Percentiles rank a stretch among this genome's conserved stretches.
phyloP scores from a whole-genome alignment of 2,113 vertebrate genomes.

The Proteles cristata region DNA sequence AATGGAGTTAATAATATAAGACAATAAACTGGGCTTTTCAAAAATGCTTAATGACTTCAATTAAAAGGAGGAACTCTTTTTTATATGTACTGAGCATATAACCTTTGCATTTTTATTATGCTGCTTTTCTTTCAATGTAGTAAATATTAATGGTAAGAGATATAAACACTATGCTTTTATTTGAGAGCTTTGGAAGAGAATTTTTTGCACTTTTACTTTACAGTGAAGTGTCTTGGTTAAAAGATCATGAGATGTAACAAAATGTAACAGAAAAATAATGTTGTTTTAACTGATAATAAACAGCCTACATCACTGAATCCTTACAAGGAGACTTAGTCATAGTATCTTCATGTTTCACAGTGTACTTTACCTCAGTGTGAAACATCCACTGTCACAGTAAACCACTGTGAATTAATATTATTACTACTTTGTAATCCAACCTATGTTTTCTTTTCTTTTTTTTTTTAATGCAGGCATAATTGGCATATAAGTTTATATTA shows the following conservation, averaged over 20 bases:
- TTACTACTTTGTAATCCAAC: neutral
- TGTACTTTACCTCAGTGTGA: neutral
- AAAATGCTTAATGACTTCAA: neutral
- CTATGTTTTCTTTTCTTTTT: neutral
- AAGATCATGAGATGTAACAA: neutral
- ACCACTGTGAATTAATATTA: neutral
- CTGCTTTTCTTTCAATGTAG: neutral
- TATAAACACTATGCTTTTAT: neutral
- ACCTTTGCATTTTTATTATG: neutral
- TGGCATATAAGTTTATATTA: too few relatives aligned
- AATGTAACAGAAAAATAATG: neutral
- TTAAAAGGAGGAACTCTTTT: neutral
- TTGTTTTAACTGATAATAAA: neutral
- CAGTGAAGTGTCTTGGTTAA: neutral
- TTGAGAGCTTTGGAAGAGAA: neutral
- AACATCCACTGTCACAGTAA: neutral
- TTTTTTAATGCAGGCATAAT: too few relatives aligned
- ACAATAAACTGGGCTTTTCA: neutral
- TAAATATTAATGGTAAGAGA: neutral
- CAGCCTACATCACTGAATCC: neutral
- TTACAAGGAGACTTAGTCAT: neutral
- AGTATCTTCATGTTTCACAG: neutral
- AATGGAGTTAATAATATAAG: neutral
- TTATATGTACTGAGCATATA: neutral
- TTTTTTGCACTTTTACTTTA: neutral